phyloP scores from a whole-genome alignment of 2,888 invertebrate species.

The Hydrotaea diabolus region DNA sequence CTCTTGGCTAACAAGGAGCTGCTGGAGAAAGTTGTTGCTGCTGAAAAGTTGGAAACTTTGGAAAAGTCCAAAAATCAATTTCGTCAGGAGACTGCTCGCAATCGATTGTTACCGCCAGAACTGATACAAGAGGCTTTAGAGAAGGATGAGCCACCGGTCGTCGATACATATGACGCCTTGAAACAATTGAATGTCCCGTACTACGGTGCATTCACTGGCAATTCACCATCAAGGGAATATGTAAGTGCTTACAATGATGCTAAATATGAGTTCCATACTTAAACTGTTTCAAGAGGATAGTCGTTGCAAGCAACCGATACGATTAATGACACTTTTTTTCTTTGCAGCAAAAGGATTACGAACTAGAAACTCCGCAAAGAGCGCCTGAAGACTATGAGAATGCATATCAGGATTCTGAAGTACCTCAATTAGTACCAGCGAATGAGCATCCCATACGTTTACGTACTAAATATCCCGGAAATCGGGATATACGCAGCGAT shows the following conservation, averaged over 20 bases:
- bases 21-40: constrained; percentile 72
- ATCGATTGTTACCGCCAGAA: constrained; percentile 68
- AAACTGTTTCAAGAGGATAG: no score
- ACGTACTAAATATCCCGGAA: constrained; percentile 79
- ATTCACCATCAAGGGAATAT: constrained; percentile 70
- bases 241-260: constrained; percentile 70
- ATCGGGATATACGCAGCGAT: constrained; percentile 79
- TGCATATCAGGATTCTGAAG: constrained; percentile 77
- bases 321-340: neutral
- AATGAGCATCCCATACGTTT: constrained; percentile 78
- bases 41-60: constrained; percentile 62
- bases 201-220: constrained; percentile 64
- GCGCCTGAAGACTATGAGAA: constrained; percentile 78
- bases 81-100: constrained; percentile 68
- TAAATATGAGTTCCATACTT: no score
- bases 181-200: constrained; percentile 69
- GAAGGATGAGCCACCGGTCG: constrained; percentile 69
- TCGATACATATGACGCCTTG: constrained; percentile 52
- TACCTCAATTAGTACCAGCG: constrained; percentile 71
- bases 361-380: constrained; percentile 69
- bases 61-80: constrained; percentile 63
- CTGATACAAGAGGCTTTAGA: constrained; percentile 71
- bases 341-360: constrained; percentile 76
- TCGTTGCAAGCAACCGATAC: neutral
- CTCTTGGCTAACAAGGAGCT: constrained; percentile 76